A percentile compares a stretch with the other conserved stretches of the same genome.
Conservation (phyloP, 2,797 vertebrate genomes). For the Pelobates cultripes region DNA sequence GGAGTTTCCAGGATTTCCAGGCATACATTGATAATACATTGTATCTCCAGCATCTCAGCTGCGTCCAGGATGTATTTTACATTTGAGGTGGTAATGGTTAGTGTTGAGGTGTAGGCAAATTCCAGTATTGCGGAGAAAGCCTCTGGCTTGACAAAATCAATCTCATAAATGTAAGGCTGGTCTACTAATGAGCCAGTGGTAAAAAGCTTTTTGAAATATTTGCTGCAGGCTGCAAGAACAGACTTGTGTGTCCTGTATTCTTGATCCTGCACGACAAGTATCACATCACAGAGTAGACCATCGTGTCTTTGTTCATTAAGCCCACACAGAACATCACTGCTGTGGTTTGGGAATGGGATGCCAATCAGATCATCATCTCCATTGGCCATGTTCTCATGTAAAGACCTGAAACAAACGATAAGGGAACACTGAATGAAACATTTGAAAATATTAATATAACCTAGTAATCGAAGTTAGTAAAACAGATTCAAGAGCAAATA, state of each 20-base stretch:
- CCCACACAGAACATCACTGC: conserved; percentile 92
- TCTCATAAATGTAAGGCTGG: conserved; percentile 90
- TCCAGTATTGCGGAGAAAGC: conserved; percentile 95
- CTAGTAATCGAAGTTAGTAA: too few species aligned
- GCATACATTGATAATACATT: conserved; percentile 94
- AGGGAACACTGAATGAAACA: too few species aligned
- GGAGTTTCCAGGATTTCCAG: conserved; percentile 94
- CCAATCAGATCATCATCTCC: conserved; percentile 93
- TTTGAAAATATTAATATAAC: too few species aligned
- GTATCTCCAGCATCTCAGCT: conserved; percentile 94
- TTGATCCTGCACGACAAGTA: conserved; percentile 93
- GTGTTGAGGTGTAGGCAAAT: conserved; percentile 97
- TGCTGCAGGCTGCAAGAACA: conserved; percentile 94
- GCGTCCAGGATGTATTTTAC: conserved; percentile 93
- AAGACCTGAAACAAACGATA: conserved; percentile 64
- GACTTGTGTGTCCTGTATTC: conserved; percentile 95
- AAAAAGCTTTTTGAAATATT: conserved; percentile 99
- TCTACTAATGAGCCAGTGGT: conserved; percentile 83
- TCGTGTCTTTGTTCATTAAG: conserved; percentile 94
- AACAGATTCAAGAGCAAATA: too few species aligned
- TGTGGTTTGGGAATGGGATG: conserved; percentile 98
- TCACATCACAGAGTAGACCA: conserved; percentile 92
- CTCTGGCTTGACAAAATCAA: conserved; percentile 94
- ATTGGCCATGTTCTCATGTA: conserved; percentile 88
- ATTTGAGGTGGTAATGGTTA: conserved; percentile 92